These are phyloP conservation scores for Caenorhabditis sinica DNA, from an alignment of 2,888 invertebrate genomes.

Conservation along the genomic window DNA sequence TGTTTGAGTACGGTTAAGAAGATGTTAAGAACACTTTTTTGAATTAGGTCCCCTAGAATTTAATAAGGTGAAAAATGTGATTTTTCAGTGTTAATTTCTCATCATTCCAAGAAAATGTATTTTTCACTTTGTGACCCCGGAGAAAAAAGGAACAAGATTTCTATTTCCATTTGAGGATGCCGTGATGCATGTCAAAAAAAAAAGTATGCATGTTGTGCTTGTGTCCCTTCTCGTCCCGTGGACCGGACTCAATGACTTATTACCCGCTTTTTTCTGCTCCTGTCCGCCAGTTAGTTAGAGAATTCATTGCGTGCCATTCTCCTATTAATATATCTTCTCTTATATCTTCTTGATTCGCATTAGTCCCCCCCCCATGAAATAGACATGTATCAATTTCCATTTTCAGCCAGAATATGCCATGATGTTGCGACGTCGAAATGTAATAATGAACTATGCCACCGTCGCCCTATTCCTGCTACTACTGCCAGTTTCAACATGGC, in stretches of 20 bases:
- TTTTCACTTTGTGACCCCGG: too few relatives aligned
- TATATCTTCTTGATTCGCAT: conserved; percentile 53
- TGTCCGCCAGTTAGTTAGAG: conserved; percentile 22
- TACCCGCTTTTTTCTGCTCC: conserved; percentile 8
- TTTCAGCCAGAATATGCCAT: conserved; percentile 43
- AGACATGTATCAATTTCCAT: neutral
- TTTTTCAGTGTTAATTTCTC: too few relatives aligned
- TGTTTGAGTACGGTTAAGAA: too few relatives aligned
- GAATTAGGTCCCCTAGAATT: too few relatives aligned
- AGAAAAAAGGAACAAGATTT: too few relatives aligned
- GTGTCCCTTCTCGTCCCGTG: neutral
- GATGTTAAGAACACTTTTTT: too few relatives aligned
- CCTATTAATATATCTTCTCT: conserved; percentile 34
- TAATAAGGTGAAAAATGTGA: too few relatives aligned
- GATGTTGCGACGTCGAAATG: conserved; percentile 25
- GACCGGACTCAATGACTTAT: conserved; percentile 48
- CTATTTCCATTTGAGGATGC: too few relatives aligned
- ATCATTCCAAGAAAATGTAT: too few relatives aligned
- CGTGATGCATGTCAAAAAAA: conserved; percentile 60
- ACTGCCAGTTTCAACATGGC: conserved; percentile 42
- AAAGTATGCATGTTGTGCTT: conserved; percentile 56
- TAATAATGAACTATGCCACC: neutral
- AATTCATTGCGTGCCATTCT: conserved; percentile 45
- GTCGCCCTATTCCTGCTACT: conserved; percentile 1
- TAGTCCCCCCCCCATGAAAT: conserved; percentile 16